Conservation (phyloP, 2,797 vertebrate genomes). For the Platyrinchus mystaceus region DNA sequence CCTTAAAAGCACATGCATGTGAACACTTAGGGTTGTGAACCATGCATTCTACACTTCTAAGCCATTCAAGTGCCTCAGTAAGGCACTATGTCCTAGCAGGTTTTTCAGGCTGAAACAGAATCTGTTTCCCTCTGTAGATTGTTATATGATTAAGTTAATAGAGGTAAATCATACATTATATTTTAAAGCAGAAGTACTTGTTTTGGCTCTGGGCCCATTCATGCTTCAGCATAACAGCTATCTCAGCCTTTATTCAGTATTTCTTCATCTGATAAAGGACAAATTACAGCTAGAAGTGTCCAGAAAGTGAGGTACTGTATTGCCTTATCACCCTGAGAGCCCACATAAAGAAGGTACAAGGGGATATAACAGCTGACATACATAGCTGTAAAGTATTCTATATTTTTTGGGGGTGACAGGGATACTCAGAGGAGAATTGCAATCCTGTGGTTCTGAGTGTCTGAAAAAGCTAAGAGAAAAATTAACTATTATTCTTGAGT, state of each 20-base stretch:
- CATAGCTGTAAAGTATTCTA: not conserved
- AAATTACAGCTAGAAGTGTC: not conserved
- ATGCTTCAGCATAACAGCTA: not conserved
- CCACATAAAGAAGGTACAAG: not conserved
- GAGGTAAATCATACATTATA: not conserved
- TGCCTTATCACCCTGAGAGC: not conserved
- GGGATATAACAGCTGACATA: not conserved
- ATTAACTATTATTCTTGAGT: not conserved
- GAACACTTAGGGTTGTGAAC: not conserved
- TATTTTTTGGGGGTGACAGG: not conserved
- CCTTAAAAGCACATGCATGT: not conserved
- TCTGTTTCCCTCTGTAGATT: not conserved
- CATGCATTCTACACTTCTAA: not conserved
- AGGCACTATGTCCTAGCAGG: not conserved
- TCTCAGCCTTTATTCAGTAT: not conserved
- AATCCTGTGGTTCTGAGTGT: not conserved
- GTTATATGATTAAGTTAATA: not conserved
- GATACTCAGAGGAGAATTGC: not conserved
- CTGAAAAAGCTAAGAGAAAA: conserved; percentile 24
- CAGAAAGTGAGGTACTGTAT: not conserved
- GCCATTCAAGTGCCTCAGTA: not conserved
- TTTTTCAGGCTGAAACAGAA: not conserved
- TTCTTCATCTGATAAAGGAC: not conserved
- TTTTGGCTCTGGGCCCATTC: not conserved
- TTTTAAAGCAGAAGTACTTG: not conserved